These are phyloP conservation scores for Pissodes strobi DNA, from an alignment of 1,140 invertebrate genomes.

Conservation along the genomic window DNA sequence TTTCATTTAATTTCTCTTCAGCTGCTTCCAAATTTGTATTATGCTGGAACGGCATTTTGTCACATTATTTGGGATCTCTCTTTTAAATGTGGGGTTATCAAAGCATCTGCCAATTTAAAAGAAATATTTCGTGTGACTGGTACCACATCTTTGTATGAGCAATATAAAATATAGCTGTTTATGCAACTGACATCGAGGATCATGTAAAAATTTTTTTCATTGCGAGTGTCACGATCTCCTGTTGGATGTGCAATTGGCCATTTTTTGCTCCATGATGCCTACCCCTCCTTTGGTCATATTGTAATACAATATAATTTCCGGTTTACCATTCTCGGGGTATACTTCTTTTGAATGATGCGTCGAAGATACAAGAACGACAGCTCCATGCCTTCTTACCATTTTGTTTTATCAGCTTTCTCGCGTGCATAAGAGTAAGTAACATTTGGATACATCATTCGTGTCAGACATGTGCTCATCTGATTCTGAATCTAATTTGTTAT, in stretches of 20 bases:
- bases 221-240: no score
- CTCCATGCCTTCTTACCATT: neutral
- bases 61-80: no score
- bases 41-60: neutral
- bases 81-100: neutral
- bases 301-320: no score
- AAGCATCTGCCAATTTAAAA: neutral
- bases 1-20: neutral
- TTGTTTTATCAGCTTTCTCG: neutral
- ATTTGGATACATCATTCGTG: neutral
- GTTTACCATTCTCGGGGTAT: no score
- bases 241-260: no score
- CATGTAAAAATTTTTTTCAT: no score
- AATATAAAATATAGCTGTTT: neutral
- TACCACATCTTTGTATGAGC: neutral
- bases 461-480: neutral
- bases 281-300: no score
- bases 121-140: neutral
- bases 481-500: neutral
- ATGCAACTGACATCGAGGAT: no score
- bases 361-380: neutral
- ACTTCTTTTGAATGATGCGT: no score
- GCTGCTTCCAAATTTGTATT: no score
- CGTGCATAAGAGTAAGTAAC: neutral
- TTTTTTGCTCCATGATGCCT: no score